Conservation (phyloP, 2,888 invertebrate species). For the Tinea trinotella region DNA sequence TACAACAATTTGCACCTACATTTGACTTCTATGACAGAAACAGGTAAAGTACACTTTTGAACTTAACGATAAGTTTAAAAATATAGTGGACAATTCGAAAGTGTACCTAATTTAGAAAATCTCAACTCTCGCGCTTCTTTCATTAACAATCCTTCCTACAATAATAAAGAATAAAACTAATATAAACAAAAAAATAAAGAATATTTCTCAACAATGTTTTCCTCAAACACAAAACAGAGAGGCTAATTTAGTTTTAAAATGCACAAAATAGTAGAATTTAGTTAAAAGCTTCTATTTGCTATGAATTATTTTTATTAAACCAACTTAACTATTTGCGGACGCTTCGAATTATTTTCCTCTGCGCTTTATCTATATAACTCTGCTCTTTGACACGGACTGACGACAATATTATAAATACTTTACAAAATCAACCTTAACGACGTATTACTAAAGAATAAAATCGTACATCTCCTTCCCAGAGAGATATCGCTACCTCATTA, state of each 20-base stretch:
- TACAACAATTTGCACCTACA: too few relatives aligned
- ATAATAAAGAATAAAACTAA: neutral
- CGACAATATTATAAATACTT: conserved; percentile 30
- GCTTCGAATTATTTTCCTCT: conserved; percentile 15
- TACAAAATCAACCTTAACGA: neutral
- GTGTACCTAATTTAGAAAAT: neutral
- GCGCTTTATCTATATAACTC: conserved; percentile 41
- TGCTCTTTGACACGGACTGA: conserved; percentile 67
- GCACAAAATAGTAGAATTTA: neutral
- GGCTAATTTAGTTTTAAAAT: neutral
- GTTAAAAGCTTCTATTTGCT: conserved; percentile 16
- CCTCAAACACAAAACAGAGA: neutral
- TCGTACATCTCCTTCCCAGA: neutral
- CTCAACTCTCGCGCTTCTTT: neutral
- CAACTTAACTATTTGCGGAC: conserved; percentile 12
- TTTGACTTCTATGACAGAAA: too few relatives aligned
- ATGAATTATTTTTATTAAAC: conserved; percentile 17
- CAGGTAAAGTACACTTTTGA: neutral
- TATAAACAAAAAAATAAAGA: neutral
- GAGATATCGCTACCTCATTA: conserved; percentile 17
- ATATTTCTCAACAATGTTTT: neutral
- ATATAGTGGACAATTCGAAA: neutral
- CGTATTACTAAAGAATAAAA: neutral
- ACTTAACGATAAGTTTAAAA: neutral
- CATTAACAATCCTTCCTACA: too few relatives aligned